Evolutionary conservation across 2,797 vertebrate genomes (phyloP).

Genomic region (Ambastaia sidthimunki): DNA sequence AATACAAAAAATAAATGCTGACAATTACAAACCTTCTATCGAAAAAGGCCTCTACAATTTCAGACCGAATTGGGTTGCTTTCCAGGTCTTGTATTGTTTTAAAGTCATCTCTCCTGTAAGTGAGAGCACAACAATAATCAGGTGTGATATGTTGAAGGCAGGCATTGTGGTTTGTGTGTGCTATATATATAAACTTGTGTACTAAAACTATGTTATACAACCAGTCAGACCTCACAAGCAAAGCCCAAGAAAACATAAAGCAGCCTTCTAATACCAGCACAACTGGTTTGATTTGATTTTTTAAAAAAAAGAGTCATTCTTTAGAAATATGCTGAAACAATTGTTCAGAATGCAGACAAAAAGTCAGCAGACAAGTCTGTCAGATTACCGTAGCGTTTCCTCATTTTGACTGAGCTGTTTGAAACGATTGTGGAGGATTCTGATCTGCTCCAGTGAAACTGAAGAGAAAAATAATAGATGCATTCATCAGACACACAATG

Average conservation of each 20-base stretch:
- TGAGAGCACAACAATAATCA: constrained; percentile 11
- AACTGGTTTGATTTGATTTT: constrained; percentile 18
- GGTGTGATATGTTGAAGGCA: neutral
- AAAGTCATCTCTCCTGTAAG: constrained; percentile 83
- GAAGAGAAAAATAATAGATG: constrained; percentile 31
- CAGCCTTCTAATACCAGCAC: neutral
- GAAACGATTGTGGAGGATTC: constrained; percentile 88
- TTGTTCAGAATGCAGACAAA: neutral
- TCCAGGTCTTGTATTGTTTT: constrained; percentile 85
- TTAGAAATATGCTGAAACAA: neutral
- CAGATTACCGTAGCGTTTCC: constrained; percentile 81
- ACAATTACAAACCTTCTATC: constrained; percentile 82
- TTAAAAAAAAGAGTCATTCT: neutral
- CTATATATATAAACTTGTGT: neutral
- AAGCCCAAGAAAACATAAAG: neutral
- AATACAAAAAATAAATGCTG: neutral
- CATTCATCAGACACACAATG: neutral
- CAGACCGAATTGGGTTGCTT: constrained; percentile 87
- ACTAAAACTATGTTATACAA: neutral
- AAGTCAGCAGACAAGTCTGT: neutral
- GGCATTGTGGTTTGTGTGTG: neutral
- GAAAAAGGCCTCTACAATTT: constrained; percentile 92
- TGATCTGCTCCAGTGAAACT: constrained; percentile 92
- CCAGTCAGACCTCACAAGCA: neutral
- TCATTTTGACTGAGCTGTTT: constrained; percentile 88